Evolutionary conservation across 2,888 invertebrate species (phyloP).

Genomic region (Geotrupes spiniger): DNA sequence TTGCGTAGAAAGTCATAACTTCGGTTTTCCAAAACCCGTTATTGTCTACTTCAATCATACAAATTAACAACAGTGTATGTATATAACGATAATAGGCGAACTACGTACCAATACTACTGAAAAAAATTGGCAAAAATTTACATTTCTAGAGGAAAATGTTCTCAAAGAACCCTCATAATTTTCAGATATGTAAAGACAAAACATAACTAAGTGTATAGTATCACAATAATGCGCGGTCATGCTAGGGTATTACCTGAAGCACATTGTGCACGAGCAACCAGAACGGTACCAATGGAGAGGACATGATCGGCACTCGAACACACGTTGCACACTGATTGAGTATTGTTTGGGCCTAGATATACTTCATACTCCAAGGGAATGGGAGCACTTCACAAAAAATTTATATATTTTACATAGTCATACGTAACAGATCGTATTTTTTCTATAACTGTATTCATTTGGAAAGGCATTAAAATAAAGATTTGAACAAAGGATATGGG

Average conservation of each 20-base stretch:
- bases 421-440: conserved; percentile 21
- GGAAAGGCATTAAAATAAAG: conserved; percentile 8
- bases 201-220: conserved; percentile 39
- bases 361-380: conserved; percentile 45
- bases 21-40: no score
- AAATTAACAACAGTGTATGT: no score
- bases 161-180: no score
- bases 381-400: conserved; percentile 47
- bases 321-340: conserved; percentile 42
- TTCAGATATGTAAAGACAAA: conserved; percentile 32
- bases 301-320: conserved; percentile 40
- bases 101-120: no score
- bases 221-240: conserved; percentile 44
- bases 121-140: no score
- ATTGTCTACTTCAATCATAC: no score
- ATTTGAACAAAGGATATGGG: neutral
- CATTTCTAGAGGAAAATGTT: no score
- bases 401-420: conserved; percentile 42
- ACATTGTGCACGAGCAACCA: conserved; percentile 44
- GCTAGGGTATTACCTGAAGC: conserved; percentile 49
- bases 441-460: conserved; percentile 7
- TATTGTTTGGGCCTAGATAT: conserved; percentile 40
- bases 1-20: no score
- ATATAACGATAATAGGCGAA: no score
- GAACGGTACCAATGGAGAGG: conserved; percentile 46